These are phyloP conservation scores for Stylophora pistillata DNA, from an alignment of 64 coral and sea anemone species.

Conservation along the genomic window DNA sequence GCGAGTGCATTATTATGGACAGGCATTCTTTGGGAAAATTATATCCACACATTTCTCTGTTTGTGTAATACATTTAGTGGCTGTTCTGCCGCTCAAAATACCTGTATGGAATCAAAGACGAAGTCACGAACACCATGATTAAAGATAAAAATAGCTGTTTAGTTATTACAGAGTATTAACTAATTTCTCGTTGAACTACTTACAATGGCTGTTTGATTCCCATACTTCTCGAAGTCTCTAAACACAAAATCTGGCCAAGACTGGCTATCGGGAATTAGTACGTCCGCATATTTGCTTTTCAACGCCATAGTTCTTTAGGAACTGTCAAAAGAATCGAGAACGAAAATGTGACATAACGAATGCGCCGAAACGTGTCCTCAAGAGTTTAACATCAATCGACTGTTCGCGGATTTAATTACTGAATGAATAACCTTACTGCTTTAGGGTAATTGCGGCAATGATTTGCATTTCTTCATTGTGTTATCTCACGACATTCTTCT, in stretches of 20 bases:
- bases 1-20: too few species aligned
- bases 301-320: background rate
- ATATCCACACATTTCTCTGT: too few species aligned
- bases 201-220: conserved; percentile 43
- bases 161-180: too few species aligned
- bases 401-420: background rate
- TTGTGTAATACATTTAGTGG: too few species aligned
- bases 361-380: background rate
- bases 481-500: too few species aligned
- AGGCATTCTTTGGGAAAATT: too few species aligned
- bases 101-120: too few species aligned
- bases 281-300: conserved; percentile 39
- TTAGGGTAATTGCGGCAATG: background rate
- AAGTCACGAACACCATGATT: too few species aligned
- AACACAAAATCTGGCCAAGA: conserved; percentile 53
- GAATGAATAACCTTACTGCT: background rate
- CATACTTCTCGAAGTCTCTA: conserved; percentile 34
- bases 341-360: background rate
- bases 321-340: background rate
- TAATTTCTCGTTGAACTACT: background rate
- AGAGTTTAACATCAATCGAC: background rate
- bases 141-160: too few species aligned
- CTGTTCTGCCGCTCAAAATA: too few species aligned
- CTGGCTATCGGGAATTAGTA: conserved; percentile 25
- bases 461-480: background rate